Base-by-base conservation (phyloP, 2,797 vertebrate species). In the Pangasius larnaudii region DNA sequence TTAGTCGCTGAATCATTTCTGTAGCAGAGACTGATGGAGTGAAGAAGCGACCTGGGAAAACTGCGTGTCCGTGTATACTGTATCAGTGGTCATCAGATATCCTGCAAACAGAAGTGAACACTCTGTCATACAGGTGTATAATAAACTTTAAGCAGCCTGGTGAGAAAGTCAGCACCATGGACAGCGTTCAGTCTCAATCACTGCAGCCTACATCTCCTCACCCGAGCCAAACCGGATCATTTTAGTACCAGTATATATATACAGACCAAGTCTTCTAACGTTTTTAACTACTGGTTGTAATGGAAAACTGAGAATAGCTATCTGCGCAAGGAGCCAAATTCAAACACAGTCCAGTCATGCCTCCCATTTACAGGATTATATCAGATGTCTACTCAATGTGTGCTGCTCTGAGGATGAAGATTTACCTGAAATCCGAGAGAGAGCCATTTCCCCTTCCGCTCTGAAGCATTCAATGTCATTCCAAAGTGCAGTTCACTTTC, bases 381-480 rank as follows among this genome's bases (percentile, higher is more conserved):
- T 81, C 19, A 69, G 16, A 65, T 83, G 18, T n/a, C 36, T 27
- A 80, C 80, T 88, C 87, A 27, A 89, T 19, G 92, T 63, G 93
- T 94, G 93, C 92, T 94, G 93, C 90, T 84, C 71, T 46, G 9
- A 79, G 42, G 39, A 85, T 84, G 4, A 46, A 59, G 63, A 79
- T 93, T 75, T 95, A 96, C 92, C 97, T 96, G 94, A 87, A 92
- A 91, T 89, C 83, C 53, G 6, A 93, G 93, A 92, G 92, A 93
- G 93, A 94, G 22, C 84, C 91, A 87, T 89, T 59, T 93, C 91
- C 92, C 86, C 91, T 92, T 93, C 92, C 93, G 93, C 84, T 87
- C 90, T 91, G 92, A 89, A 93, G 93, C 91, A 94, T 91, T 92
- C 78, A 78, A 93, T 93, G 94, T 53, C 82, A 69, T 53, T 24